Conservation (phyloP, 2,888 invertebrate species). For the Cartodere bifasciata region DNA sequence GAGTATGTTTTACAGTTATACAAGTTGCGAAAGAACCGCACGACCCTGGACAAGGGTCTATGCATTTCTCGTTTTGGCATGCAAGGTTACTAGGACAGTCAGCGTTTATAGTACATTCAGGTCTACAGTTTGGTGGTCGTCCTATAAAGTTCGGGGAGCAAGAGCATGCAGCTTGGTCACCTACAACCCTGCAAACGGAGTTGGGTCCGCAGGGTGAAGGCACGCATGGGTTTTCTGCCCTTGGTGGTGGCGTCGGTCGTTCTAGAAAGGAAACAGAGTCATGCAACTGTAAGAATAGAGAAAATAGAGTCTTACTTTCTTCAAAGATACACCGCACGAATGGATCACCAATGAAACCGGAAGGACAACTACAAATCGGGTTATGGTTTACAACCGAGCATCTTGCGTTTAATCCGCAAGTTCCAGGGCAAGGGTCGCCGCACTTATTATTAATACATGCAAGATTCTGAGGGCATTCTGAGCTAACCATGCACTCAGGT, state of each 20-base stretch:
- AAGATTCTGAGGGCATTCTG: constrained; percentile 68
- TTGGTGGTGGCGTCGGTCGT: constrained; percentile 26
- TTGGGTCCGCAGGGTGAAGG: constrained; percentile 54
- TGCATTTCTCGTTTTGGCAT: constrained; percentile 66
- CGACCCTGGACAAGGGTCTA: constrained; percentile 66
- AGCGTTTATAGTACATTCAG: constrained; percentile 56
- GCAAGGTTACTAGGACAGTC: constrained; percentile 65
- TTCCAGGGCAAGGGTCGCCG: constrained; percentile 67
- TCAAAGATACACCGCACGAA: constrained; percentile 54
- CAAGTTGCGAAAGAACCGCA: constrained; percentile 67
- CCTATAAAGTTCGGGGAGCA: constrained; percentile 48
- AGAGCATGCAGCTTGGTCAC: constrained; percentile 44
- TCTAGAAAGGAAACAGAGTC: constrained; percentile 28
- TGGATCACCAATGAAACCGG: constrained; percentile 70
- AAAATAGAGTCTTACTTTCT: constrained; percentile 41
- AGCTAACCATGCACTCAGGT: constrained; percentile 73
- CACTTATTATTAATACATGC: constrained; percentile 75
- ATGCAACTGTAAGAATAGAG: constrained; percentile 10
- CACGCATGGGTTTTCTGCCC: constrained; percentile 45
- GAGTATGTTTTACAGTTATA: constrained; percentile 62
- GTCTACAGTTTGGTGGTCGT: constrained; percentile 48
- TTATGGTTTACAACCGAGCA: constrained; percentile 79
- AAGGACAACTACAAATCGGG: constrained; percentile 73
- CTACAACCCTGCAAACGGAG: constrained; percentile 45
- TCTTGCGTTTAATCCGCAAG: constrained; percentile 68